phyloP scores from a whole-genome alignment of 1,140 invertebrate species.

The Tetragonula clypearis region DNA sequence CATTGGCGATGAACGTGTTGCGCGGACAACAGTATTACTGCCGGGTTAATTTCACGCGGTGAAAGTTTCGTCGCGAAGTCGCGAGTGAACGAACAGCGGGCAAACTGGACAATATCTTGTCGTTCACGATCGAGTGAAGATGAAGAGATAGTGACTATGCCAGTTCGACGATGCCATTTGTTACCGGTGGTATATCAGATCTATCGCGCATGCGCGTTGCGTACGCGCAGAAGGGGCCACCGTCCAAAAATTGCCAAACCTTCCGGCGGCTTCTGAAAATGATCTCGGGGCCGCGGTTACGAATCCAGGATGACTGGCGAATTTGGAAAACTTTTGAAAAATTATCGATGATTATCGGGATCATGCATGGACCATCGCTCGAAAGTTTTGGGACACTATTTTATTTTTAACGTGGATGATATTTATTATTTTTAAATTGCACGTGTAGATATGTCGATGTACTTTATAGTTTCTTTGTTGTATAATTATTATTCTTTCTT shows the following conservation, averaged over 20 bases:
- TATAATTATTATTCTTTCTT: no score
- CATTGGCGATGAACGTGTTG: no score
- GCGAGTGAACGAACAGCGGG: no score
- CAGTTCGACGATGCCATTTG: slow-evolving; percentile 78
- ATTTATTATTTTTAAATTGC: no score
- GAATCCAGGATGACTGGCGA: neutral
- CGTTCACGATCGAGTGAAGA: slow-evolving; percentile 56
- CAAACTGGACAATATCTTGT: slow-evolving; percentile 49
- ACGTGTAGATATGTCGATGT: neutral
- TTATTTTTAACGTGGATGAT: no score
- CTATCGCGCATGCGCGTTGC: slow-evolving; percentile 67
- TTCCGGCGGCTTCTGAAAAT: neutral
- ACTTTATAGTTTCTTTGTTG: no score
- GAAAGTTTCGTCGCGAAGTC: neutral
- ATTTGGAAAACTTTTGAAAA: neutral
- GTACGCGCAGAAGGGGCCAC: slow-evolving; percentile 47
- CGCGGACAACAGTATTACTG: slow-evolving; percentile 28
- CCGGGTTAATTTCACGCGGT: slow-evolving; percentile 42
- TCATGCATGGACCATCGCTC: no score
- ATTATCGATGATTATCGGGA: neutral
- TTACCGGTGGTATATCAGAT: slow-evolving; percentile 75
- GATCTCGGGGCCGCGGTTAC: no score
- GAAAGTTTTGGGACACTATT: no score
- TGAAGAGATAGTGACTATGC: slow-evolving; percentile 74
- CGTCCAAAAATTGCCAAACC: slow-evolving; percentile 30